Percentiles rank a stretch among this genome's conserved stretches.
phyloP scores from a whole-genome alignment of 2,797 vertebrate species.

The Bradypodion ventrale region DNA sequence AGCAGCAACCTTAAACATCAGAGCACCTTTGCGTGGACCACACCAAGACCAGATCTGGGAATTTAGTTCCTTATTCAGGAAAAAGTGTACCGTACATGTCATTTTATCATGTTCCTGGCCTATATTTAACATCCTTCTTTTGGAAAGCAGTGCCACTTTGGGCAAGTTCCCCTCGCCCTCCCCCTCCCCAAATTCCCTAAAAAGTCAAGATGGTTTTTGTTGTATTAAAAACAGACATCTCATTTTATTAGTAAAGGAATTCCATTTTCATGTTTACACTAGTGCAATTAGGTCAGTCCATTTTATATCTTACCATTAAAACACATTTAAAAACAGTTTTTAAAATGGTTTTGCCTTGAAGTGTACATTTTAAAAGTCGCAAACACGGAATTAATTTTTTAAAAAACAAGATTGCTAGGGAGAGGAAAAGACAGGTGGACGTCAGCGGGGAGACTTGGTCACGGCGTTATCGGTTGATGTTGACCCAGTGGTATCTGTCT shows the following conservation, averaged over 20 bases:
- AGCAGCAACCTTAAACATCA: too few species aligned
- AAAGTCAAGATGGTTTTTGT: background rate
- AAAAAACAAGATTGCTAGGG: background rate
- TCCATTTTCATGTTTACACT: constrained; percentile 57
- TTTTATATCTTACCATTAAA: constrained; percentile 45
- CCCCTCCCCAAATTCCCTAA: background rate
- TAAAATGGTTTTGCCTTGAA: fast-evolving
- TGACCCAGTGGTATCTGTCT: constrained; percentile 96
- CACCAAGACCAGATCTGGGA: background rate
- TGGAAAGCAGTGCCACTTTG: background rate
- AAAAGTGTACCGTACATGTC: fast-evolving
- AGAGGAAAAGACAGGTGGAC: background rate
- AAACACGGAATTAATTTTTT: background rate
- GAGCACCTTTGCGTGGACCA: background rate
- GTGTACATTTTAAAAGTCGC: constrained; percentile 4
- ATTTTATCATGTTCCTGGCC: background rate
- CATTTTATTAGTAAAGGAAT: constrained; percentile 58
- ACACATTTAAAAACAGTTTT: constrained; percentile 41
- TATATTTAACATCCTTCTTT: background rate
- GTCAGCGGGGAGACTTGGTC: background rate
- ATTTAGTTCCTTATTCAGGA: background rate
- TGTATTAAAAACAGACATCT: constrained; percentile 29
- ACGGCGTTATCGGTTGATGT: constrained; percentile 73
- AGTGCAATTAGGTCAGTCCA: background rate
- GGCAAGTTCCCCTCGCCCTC: background rate